Conservation (phyloP, 2,797 vertebrate genomes). For the Mionectes olivaceus region DNA sequence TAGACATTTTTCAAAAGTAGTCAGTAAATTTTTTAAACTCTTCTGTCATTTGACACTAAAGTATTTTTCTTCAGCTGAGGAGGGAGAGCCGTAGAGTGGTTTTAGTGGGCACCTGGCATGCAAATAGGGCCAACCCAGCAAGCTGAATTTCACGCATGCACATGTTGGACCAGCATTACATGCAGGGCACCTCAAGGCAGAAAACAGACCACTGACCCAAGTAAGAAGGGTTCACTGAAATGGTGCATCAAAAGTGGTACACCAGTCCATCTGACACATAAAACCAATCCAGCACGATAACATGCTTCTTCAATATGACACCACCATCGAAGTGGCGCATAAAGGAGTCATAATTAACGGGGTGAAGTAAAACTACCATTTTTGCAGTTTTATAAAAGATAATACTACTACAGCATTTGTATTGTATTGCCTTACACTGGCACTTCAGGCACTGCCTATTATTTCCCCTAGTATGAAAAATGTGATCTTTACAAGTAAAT, state of each 20-base stretch:
- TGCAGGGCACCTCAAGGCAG: not conserved
- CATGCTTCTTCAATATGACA: not conserved
- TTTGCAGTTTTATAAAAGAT: not conserved
- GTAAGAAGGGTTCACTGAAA: not conserved
- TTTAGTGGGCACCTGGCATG: not conserved
- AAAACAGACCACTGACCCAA: not conserved
- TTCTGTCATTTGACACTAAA: not conserved
- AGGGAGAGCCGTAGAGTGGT: too few species aligned
- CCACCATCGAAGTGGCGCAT: not conserved
- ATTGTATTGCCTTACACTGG: not conserved
- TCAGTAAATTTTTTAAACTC: not conserved
- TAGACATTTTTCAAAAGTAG: not conserved
- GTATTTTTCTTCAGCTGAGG: not conserved
- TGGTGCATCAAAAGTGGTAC: not conserved
- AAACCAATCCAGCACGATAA: not conserved
- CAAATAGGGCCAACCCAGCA: not conserved
- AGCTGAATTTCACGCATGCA: not conserved
- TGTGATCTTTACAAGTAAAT: not conserved
- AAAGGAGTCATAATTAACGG: not conserved
- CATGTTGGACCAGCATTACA: not conserved
- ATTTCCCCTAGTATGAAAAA: not conserved
- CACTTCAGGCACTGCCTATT: not conserved
- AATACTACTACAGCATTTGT: not conserved
- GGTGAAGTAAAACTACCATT: not conserved
- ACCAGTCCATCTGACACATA: not conserved